Evolutionary conservation across 1,140 invertebrate species (phyloP), one percentile per base, ranked within the genome.

Genomic region (Ptiloglossa arizonensis): DNA sequence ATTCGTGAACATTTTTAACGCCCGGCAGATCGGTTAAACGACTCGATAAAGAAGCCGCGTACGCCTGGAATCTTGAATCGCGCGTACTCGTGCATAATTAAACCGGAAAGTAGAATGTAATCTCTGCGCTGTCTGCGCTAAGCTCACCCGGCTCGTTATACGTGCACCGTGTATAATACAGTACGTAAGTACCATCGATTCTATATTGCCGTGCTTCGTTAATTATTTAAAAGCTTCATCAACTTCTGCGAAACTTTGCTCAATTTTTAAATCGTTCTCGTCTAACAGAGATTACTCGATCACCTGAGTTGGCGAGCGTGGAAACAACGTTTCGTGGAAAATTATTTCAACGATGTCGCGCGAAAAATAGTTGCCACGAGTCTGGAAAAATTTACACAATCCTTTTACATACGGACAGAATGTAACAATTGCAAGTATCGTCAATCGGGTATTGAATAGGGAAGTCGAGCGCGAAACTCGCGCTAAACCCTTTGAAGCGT

Each of bases 151-250:
- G 2, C 27, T 50, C 13, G 50, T 63, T 63, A 63, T 63, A 48
- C 11, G 38, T 50, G 38, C 17, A 29, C 19, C 19, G 22, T 63
- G 5, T 52, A 63, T 73, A 63, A 63, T 73, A 19, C 22, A 73
- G 29, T n/a, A 9, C 6, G 15, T 29, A 73, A 73, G 22, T 41
- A 38, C 70, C 19, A 46, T 24, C 41, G 57, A 22, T 24, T 32
- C 35, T 50, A 38, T 11, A 22, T n/a, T 17, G 22, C 6, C 17
- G 22, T 17, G 52, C n/a, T 4, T 19, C 15, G 29, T 52, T 66
- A 74, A 74, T 66, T 44, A 67, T 74, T 67, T 17, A 44, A 41
- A 41, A 66, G 17, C 35, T 74, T 32, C 27, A 56, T 74, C 35
- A 67, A 67, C 50, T 24, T 32, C 56, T 38, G 50, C 52, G 38